phyloP scores from a whole-genome alignment of 2,113 vertebrate genomes.

The Macroglossus sobrinus region DNA sequence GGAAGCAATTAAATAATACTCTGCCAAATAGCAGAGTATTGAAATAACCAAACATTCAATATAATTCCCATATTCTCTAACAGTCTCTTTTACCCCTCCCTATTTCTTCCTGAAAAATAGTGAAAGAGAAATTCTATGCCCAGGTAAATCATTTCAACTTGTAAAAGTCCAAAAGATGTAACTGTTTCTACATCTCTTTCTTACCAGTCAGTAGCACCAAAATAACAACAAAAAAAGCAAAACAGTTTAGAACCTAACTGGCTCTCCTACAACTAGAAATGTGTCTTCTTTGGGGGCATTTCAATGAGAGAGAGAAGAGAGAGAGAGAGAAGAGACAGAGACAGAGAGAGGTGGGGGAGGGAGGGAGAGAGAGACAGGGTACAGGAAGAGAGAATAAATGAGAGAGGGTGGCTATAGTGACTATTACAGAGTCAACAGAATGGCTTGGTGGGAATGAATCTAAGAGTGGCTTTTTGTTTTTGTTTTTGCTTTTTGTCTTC shows the following conservation, averaged over 20 bases:
- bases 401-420: neutral
- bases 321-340: no score
- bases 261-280: neutral
- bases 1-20: neutral
- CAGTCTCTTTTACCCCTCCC: neutral
- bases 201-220: neutral
- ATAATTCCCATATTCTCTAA: neutral
- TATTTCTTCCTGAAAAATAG: neutral
- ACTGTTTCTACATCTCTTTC: neutral
- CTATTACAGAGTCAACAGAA: neutral
- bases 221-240: neutral
- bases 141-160: neutral
- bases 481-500: neutral
- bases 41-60: neutral
- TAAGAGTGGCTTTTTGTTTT: neutral
- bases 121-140: neutral
- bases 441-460: neutral
- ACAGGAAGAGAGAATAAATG: no score
- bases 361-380: no score
- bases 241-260: neutral
- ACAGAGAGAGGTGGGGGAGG: neutral
- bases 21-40: neutral
- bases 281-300: neutral
- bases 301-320: no score
- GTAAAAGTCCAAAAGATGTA: neutral